Evolutionary conservation across 2,888 invertebrate species (phyloP).

Genomic region (Phortica okadai): DNA sequence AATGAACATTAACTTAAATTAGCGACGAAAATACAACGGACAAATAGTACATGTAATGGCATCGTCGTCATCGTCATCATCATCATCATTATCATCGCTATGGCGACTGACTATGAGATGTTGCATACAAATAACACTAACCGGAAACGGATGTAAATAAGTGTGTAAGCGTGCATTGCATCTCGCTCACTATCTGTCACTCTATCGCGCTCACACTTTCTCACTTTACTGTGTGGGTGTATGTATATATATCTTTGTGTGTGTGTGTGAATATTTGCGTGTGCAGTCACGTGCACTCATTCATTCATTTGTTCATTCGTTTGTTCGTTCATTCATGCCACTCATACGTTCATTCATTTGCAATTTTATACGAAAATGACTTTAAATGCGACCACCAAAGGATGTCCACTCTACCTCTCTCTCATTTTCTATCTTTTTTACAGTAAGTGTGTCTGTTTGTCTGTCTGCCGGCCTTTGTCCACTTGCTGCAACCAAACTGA

Average conservation of each 20-base stretch:
- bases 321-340: slow-evolving; percentile 10
- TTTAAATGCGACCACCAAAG: slow-evolving; percentile 6
- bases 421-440: neutral
- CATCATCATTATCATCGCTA: neutral
- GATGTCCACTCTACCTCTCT: neutral
- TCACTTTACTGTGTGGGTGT: too few relatives aligned
- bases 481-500: neutral
- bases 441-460: neutral
- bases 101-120: neutral
- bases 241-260: neutral
- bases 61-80: neutral
- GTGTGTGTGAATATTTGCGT: slow-evolving; percentile 31
- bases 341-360: slow-evolving; percentile 6
- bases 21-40: slow-evolving; percentile 65
- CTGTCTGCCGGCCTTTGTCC: neutral
- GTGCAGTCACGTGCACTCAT: slow-evolving; percentile 36
- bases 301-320: slow-evolving; percentile 10
- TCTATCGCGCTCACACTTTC: neutral
- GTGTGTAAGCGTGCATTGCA: neutral
- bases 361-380: slow-evolving; percentile 5
- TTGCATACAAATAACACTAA: neutral
- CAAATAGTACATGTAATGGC: slow-evolving; percentile 26
- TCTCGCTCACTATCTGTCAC: neutral
- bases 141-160: slow-evolving; percentile 25
- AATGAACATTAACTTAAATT: slow-evolving; percentile 75